Conservation (phyloP, 2,888 invertebrate species). For the Chirona hameri region DNA sequence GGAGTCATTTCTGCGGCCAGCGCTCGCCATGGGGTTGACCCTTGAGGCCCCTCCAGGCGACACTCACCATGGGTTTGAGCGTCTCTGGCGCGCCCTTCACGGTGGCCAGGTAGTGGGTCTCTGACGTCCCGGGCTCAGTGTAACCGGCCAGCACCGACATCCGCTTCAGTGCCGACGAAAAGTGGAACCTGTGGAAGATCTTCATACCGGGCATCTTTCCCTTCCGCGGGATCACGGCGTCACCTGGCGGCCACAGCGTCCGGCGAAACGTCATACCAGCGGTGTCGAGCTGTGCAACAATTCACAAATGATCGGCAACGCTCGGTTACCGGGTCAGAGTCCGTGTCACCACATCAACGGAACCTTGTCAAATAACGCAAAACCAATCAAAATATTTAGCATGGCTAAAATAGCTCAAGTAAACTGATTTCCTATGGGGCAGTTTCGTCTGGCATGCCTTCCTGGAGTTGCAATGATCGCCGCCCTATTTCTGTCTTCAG, state of each 20-base stretch:
- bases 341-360: background rate
- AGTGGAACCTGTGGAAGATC: constrained; percentile 93
- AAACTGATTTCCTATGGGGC: no score
- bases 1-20: no score
- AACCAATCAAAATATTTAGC: no score
- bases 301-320: no score
- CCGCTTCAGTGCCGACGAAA: constrained; percentile 91
- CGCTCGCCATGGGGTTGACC: no score
- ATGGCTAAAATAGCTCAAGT: no score
- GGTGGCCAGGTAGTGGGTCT: constrained; percentile 80
- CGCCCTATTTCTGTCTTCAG: no score
- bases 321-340: background rate
- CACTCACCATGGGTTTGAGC: constrained; percentile 77
- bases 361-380: background rate
- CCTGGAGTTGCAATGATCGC: no score
- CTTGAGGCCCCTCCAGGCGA: no score
- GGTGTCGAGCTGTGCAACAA: no score
- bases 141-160: constrained; percentile 96
- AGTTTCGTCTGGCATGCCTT: no score
- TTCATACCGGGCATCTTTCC: constrained; percentile 81
- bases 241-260: constrained; percentile 55
- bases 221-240: constrained; percentile 81
- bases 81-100: constrained; percentile 99
- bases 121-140: constrained; percentile 62
- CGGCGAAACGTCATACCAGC: no score